Base-by-base conservation (phyloP, 1,140 invertebrate species). In the Danaus melanippus region DNA sequence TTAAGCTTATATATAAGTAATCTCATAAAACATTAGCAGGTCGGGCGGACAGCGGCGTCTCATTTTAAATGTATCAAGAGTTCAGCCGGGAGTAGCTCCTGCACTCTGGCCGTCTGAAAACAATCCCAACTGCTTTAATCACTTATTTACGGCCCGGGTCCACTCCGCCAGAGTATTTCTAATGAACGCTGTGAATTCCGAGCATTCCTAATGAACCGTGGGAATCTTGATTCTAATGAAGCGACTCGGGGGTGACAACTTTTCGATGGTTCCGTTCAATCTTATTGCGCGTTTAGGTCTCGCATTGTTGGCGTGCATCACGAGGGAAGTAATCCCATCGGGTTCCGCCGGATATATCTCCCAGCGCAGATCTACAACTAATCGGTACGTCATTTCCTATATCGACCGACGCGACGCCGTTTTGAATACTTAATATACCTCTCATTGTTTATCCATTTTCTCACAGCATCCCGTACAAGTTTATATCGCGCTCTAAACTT, bases 61-160 rank as follows among this genome's bases (percentile, higher is more conserved):
- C 74, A 84, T 83, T 78, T 67, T 71, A 82, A 83, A 82, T 83
- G 79, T 80, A 83, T 78, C 76, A 80, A 79, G 70, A 82, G 69
- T 77, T 80, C 56, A 73, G 54, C 57, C 62, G 21, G 60, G 54
- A 69, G 74, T 71, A 79, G 77, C 59, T 57, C 63, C 51, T 60
- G 60, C 61, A 59, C 60, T 32, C 21, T 55, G 58, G 53, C 44
- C 66, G 69, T 69, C 71, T 75, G 74, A 82, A 83, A 85, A 83
- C 82, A 85, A 85, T 85, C 75, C 74, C 69, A 80, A 85, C 82
- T 79, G 79, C 79, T 74, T 82, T 85, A 83, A 85, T 85, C 82
- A 85, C 82, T 83, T 85, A 85, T 85, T 85, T 83, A 85, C 74
- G 73, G 66, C 76, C 65, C 58, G 67, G 69, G 74, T 73, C 78